phyloP scores from a whole-genome alignment of 2,797 vertebrate species.

The Remorina albescens region DNA sequence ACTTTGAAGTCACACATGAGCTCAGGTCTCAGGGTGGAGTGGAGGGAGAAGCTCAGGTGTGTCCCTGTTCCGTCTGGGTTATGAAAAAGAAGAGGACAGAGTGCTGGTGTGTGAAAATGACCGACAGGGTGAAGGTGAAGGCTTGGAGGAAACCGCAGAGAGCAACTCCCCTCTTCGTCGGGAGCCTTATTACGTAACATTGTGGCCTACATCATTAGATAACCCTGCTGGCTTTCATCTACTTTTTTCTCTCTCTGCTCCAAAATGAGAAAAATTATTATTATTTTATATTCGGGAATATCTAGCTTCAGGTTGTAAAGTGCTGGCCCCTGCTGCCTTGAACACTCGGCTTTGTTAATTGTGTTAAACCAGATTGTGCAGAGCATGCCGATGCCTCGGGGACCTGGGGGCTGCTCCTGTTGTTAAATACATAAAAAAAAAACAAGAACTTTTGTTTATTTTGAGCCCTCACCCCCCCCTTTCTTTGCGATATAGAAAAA shows the following conservation, averaged over 20 bases:
- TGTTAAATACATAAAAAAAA: constrained; percentile 12
- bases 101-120: neutral
- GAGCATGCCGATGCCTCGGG: constrained; percentile 2
- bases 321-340: constrained; percentile 18
- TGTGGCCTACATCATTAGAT: constrained; percentile 16
- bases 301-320: constrained; percentile 16
- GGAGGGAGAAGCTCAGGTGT: neutral
- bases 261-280: neutral
- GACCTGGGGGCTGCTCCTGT: constrained; percentile 30
- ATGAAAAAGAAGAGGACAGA: neutral
- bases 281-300: constrained; percentile 11
- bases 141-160: constrained; percentile 13
- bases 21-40: neutral
- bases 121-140: constrained; percentile 14
- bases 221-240: constrained; percentile 27
- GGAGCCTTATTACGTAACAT: constrained; percentile 25
- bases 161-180: constrained; percentile 9
- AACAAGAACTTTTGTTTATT: constrained; percentile 28
- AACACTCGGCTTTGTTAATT: constrained; percentile 23
- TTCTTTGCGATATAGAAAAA: neutral
- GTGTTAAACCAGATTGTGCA: constrained; percentile 34
- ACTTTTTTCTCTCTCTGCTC: neutral
- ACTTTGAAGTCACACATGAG: neutral
- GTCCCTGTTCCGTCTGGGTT: neutral
- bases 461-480: neutral